Evolutionary conservation across 2,888 invertebrate species (phyloP), one percentile per base, ranked within the genome.

Genomic region (Frankliniella fusca): DNA sequence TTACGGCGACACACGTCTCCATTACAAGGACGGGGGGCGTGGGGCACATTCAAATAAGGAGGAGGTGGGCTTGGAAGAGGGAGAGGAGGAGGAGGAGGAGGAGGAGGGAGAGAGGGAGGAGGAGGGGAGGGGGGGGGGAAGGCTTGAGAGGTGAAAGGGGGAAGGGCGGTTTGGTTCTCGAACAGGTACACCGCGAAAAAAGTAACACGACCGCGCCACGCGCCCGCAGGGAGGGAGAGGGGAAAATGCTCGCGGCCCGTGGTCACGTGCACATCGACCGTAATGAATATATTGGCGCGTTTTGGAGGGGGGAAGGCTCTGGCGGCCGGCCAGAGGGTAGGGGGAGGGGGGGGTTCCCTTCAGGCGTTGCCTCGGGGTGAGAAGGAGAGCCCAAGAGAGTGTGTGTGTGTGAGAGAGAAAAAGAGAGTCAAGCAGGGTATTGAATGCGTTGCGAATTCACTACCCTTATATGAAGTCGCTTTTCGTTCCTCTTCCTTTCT

Each of bases 1-100:
- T 76, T 76, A 76, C 70, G 23, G 70, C 70, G 70, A 76, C 70
- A 76, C 70, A 76, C 70, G 70, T 76, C 70, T 76, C 70, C 70
- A 76, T 76, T 76, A 76, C 70, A 27, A 12, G 70, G 9, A 5
- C 70, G 70, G 23, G 23, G 70, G 70, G 70, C 70, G 70, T 12
- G 70, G 70, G 70, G 27, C 70, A 76, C 70, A 76, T 76, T 27
- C 70, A 76, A 76, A 76, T 76, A 76, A 76, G 27, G 70, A 27
- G 23, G 70, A 3, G n/a, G 65, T 20, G 20, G 65, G 23, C 23
- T 23, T 23, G 70, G 11, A n/a, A 27, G 1, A 10, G 70, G 11
- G 65, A n/a, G 65, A 9, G 20, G n/a, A 9, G n/a, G n/a, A n/a
- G 54, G 15, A 10, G 61, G n/a, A 61, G 20, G 15, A 18, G 18